A percentile compares a stretch with the other conserved stretches of the same genome.
These are phyloP conservation scores for Scaptodrosophila latifasciaeformis DNA, from an alignment of 2,888 invertebrate genomes.

Conservation along the genomic window DNA sequence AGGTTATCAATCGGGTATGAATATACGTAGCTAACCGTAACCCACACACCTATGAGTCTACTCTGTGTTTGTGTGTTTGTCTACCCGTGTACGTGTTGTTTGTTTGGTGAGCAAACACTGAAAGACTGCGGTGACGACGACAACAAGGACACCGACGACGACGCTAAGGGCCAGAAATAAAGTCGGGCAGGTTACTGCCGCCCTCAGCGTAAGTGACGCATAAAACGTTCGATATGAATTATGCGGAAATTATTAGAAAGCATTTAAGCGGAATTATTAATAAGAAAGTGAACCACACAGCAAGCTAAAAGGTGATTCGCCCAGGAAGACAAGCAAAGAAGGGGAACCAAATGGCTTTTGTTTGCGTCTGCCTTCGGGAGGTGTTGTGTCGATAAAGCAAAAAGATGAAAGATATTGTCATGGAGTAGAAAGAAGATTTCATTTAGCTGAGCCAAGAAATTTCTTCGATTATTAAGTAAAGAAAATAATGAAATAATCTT, in stretches of 20 bases:
- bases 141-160: constrained; percentile 30
- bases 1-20: constrained; percentile 66
- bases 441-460: no score
- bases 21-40: constrained; percentile 19
- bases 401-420: background rate
- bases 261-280: constrained; percentile 68
- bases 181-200: constrained; percentile 23
- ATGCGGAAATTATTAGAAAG: constrained; percentile 68
- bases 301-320: constrained; percentile 25
- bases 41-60: no score
- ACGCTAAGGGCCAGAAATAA: constrained; percentile 4
- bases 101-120: constrained; percentile 52
- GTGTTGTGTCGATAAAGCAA: background rate
- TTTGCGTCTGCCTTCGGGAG: background rate
- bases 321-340: background rate
- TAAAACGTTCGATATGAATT: constrained; percentile 63
- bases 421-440: no score
- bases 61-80: constrained; percentile 21
- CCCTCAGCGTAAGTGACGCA: constrained; percentile 60
- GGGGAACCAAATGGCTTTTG: background rate
- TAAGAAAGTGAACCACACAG: constrained; percentile 34
- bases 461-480: no score
- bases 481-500: no score
- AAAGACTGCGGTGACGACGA: constrained; percentile 19
- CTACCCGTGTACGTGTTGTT: constrained; percentile 41